A percentile compares a stretch with the other conserved stretches of the same genome.
phyloP scores from a whole-genome alignment of 2,888 invertebrate genomes.

The Andrena hattorfiana region DNA sequence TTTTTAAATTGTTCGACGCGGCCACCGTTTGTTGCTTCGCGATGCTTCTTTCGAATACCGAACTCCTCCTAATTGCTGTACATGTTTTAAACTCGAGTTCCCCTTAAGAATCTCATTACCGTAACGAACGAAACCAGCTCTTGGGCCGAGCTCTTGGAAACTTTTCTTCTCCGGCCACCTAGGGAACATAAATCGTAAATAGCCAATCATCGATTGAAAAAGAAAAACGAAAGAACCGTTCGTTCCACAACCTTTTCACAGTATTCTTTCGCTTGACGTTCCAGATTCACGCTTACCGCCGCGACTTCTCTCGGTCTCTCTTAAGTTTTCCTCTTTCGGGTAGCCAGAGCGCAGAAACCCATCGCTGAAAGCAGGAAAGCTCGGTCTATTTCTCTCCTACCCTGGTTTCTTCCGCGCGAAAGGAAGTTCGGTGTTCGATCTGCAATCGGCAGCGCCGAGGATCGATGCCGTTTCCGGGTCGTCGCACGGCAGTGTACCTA shows the following conservation, averaged over 20 bases:
- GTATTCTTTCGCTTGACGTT: not conserved
- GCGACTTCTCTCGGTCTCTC: slow-evolving; percentile 23
- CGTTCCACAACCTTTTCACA: not conserved
- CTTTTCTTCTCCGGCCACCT: not conserved
- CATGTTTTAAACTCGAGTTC: slow-evolving; percentile 28
- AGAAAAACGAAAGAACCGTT: not conserved
- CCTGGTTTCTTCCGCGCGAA: slow-evolving; percentile 24
- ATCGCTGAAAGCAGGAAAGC: slow-evolving; percentile 2
- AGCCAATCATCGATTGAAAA: not conserved
- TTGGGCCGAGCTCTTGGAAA: not conserved
- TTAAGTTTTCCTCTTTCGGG: not conserved
- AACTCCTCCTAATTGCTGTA: slow-evolving; percentile 46
- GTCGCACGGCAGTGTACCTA: slow-evolving; percentile 22
- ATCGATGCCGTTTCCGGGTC: slow-evolving; percentile 41
- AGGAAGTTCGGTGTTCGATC: slow-evolving; percentile 25
- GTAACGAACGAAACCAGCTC: slow-evolving; percentile 10
- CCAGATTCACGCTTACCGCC: not conserved
- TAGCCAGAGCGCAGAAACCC: not conserved
- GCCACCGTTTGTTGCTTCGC: slow-evolving; percentile 23
- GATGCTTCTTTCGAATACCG: slow-evolving; percentile 37
- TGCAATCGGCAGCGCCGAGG: slow-evolving; percentile 2
- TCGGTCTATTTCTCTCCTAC: slow-evolving; percentile 27
- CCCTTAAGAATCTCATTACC: slow-evolving; percentile 42
- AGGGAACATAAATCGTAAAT: slow-evolving; percentile 2
- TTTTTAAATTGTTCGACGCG: slow-evolving; percentile 36